phyloP scores from a whole-genome alignment of 2,888 invertebrate species.

The Noctuana brunneofusca region DNA sequence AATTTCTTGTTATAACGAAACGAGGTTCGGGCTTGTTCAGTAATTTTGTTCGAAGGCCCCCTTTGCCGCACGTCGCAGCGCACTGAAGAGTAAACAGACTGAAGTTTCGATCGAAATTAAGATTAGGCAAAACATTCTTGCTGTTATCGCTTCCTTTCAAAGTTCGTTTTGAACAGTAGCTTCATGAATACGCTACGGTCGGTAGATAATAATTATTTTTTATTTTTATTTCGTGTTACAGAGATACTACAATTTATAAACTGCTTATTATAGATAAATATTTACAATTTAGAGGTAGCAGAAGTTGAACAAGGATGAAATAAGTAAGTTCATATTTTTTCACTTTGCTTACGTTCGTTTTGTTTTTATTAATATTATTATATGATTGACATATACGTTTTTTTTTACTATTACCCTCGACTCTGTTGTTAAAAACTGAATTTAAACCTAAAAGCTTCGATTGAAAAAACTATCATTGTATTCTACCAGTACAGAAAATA shows the following conservation, averaged over 20 bases:
- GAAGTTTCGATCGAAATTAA: conserved; percentile 72
- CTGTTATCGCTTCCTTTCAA: conserved; percentile 67
- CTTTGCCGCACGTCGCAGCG: conserved; percentile 59
- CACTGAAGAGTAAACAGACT: conserved; percentile 67
- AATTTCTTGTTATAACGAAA: conserved; percentile 79
- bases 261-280: no score
- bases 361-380: no score
- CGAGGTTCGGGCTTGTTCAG: conserved; percentile 56
- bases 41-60: conserved; percentile 70
- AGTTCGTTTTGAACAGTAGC: conserved; percentile 44
- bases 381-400: no score
- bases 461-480: not conserved
- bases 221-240: not conserved
- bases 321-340: no score
- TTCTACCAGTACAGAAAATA: not conserved
- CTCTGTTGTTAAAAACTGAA: not conserved
- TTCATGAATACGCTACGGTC: conserved; percentile 18
- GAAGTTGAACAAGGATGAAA: no score
- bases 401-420: no score
- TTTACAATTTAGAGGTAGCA: no score
- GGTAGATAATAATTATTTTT: conserved; percentile 6
- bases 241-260: no score
- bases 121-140: conserved; percentile 66
- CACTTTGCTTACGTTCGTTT: no score
- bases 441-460: not conserved